These are phyloP conservation scores for Matsumyia berberina DNA, from an alignment of 2,888 invertebrate genomes.

Conservation along the genomic window DNA sequence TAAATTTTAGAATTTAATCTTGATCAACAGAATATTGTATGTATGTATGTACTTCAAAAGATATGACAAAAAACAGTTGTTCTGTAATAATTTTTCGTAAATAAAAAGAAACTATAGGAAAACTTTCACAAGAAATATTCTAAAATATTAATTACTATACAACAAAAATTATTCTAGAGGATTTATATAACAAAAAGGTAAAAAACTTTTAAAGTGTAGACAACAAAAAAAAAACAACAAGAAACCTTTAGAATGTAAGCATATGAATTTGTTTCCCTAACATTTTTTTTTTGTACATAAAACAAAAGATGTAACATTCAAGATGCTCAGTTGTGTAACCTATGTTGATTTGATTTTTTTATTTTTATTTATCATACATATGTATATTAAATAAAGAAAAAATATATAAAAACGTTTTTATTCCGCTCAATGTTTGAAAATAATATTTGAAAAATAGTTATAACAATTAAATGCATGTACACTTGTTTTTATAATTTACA, in stretches of 20 bases:
- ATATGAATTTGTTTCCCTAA: conserved; percentile 37
- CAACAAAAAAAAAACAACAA: conserved; percentile 27
- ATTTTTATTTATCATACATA: conserved; percentile 51
- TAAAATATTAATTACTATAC: conserved; percentile 47
- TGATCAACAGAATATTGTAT: conserved; percentile 61
- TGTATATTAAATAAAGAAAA: conserved; percentile 9
- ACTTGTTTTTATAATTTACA: conserved; percentile 28
- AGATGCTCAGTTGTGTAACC: conserved; percentile 31
- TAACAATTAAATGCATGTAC: conserved; percentile 12
- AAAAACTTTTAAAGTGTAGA: conserved; percentile 51
- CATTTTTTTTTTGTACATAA: conserved; percentile 47
- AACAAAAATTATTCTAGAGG: conserved; percentile 35
- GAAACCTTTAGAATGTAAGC: conserved; percentile 20
- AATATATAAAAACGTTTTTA: conserved; percentile 10
- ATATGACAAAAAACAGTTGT: conserved; percentile 19
- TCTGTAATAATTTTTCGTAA: conserved; percentile 67
- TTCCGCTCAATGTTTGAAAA: conserved; percentile 52
- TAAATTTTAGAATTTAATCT: conserved; percentile 68
- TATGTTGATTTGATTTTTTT: conserved; percentile 50
- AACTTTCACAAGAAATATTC: conserved; percentile 51
- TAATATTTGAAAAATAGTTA: conserved; percentile 7
- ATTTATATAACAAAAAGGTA: conserved; percentile 50
- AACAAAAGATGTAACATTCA: not conserved
- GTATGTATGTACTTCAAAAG: conserved; percentile 46
- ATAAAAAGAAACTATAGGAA: conserved; percentile 2